Evolutionary conservation across 2,888 invertebrate genomes (phyloP), one percentile per base, ranked within the genome.

Genomic region (Herminia tarsipennalis): DNA sequence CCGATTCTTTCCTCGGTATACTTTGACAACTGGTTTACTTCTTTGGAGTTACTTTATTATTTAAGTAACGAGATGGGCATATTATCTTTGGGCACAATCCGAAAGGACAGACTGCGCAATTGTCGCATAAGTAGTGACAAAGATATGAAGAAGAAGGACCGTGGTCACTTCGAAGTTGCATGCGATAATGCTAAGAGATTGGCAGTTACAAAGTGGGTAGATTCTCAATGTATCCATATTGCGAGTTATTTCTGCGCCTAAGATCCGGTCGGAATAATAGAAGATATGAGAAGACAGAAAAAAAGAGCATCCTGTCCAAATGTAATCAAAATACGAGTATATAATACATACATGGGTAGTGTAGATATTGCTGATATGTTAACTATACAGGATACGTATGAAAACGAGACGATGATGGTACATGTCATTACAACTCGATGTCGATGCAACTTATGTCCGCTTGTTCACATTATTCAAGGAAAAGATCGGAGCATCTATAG

Each of bases 341-440:
- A n/a, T n/a, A n/a, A n/a, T n/a, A n/a, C n/a, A n/a, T n/a, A n/a
- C n/a, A 56, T 56, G 51, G 56, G 52, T 14, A 45, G 51, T n/a
- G 39, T 45, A 27, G 34, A 33, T 28, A 13, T 45, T 51, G 27
- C 34, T 5, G 16, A 42, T 3, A 34, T 35, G 21, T 12, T 42
- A 2, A 35, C 16, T 42, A 5, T 42, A 35, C 17, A 27, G 34
- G 5, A 28, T 20, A n/a, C 34, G 21, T 0, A 34, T 29, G 53
- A 59, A 47, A 27, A 52, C 41, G 1, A 46, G 43, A 17, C 38
- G n/a, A n/a, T n/a, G 52, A 13, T 54, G 51, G 50, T 57, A 51
- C 20, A 37, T 57, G 43, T 40, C 51, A n/a, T n/a, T n/a, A n/a
- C n/a, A n/a, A n/a, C n/a, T n/a, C n/a, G n/a, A n/a, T n/a, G n/a